These are phyloP conservation scores for Schrankia costaestrigalis DNA, from an alignment of 2,888 invertebrate species.

Conservation along the genomic window DNA sequence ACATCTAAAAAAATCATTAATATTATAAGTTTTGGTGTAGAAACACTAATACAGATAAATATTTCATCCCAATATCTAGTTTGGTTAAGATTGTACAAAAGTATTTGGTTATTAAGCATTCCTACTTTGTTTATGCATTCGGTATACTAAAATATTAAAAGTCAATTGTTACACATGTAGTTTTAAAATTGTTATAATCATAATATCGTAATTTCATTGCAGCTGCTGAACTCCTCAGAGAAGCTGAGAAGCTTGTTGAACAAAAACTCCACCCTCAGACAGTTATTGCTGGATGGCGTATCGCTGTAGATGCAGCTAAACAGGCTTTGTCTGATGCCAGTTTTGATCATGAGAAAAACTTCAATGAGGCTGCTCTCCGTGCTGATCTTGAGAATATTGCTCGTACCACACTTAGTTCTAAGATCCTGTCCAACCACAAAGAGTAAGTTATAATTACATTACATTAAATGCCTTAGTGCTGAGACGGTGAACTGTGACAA, in stretches of 20 bases:
- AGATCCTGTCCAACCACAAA: conserved; percentile 98
- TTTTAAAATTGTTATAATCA: no score
- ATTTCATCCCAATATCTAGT: no score
- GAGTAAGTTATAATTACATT: conserved; percentile 82
- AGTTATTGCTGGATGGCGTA: conserved; percentile 97
- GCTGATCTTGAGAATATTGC: conserved; percentile 98
- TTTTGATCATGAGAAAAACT: conserved; percentile 86
- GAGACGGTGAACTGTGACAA: no score
- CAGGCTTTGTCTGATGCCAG: conserved; percentile 90
- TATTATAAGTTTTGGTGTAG: no score
- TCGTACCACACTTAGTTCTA: conserved; percentile 97
- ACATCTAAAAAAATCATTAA: no score
- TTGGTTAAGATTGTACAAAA: no score
- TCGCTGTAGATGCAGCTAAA: conserved; percentile 91
- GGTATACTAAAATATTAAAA: no score
- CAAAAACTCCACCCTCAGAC: conserved; percentile 99
- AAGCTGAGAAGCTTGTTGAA: conserved; percentile 96
- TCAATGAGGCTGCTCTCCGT: conserved; percentile 87
- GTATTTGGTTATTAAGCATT: no score
- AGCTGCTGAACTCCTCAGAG: conserved; percentile 96
- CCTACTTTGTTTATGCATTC: no score
- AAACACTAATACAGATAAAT: no score
- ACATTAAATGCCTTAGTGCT: no score
- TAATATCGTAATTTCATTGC: conserved; percentile 38
- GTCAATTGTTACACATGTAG: no score